phyloP scores from a whole-genome alignment of 2,797 vertebrate genomes.

The Onychomys leucogaster region DNA sequence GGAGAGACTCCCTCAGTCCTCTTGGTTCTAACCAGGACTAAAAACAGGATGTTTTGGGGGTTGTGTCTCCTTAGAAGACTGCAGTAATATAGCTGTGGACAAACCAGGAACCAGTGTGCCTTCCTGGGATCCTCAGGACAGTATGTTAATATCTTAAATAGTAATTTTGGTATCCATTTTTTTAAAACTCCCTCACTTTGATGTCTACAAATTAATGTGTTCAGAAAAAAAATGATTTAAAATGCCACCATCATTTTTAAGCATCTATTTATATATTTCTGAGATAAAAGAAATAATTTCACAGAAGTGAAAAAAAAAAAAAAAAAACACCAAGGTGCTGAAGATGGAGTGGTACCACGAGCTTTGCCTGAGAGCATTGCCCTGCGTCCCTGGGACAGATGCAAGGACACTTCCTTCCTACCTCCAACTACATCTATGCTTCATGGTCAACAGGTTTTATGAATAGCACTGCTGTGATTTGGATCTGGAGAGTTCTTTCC shows the following conservation, averaged over 20 bases:
- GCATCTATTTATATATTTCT: neutral
- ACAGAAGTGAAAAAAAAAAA: too few relatives aligned
- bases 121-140: neutral
- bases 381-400: neutral
- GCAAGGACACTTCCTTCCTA: neutral
- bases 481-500: neutral
- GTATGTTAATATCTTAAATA: neutral
- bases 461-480: neutral
- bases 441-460: fast-evolving
- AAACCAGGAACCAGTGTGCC: too few relatives aligned
- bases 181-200: neutral
- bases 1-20: neutral
- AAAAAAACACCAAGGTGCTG: fast-evolving
- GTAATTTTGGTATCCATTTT: neutral
- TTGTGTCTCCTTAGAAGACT: too few relatives aligned
- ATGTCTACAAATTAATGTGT: neutral
- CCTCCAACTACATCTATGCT: neutral
- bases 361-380: neutral
- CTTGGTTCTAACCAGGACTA: neutral
- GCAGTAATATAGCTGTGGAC: too few relatives aligned
- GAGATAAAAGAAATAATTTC: neutral
- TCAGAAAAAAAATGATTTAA: constrained; percentile 16
- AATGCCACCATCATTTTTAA: neutral
- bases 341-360: neutral
- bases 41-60: too few relatives aligned